Evolutionary conservation across 2,797 vertebrate genomes (phyloP).

Genomic region (Atherinosoma microstoma): DNA sequence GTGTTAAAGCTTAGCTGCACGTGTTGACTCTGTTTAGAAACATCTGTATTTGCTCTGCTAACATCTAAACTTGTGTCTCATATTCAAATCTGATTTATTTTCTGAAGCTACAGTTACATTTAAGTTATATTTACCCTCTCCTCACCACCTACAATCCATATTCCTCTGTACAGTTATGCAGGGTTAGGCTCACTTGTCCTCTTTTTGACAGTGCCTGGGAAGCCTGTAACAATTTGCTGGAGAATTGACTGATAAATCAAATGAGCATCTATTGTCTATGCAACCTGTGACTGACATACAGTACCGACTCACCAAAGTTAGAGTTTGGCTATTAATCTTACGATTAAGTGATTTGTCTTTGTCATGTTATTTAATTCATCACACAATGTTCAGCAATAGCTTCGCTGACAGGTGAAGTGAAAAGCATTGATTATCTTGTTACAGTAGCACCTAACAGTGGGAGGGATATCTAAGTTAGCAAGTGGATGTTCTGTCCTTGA

Average conservation of each 20-base stretch:
- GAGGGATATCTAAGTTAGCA: not conserved
- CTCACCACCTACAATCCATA: not conserved
- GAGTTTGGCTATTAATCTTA: conserved; percentile 45
- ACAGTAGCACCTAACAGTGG: not conserved
- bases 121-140: not conserved
- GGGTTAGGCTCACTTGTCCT: not conserved
- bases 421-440: not conserved
- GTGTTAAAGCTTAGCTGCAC: conserved; percentile 31
- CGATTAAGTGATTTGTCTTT: conserved; percentile 43
- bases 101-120: conserved; percentile 2
- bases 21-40: conserved; percentile 17
- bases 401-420: not conserved
- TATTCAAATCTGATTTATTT: conserved; percentile 16
- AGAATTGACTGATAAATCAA: not conserved
- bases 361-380: conserved; percentile 41
- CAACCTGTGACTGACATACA: not conserved
- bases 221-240: not conserved
- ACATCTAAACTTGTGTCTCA: conserved; percentile 6
- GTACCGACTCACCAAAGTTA: conserved; percentile 28
- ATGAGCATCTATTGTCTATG: not conserved
- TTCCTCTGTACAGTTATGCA: not conserved
- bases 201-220: not conserved
- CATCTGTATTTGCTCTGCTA: conserved; percentile 22
- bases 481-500: not conserved
- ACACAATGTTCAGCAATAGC: not conserved